Evolutionary conservation across 2,888 invertebrate genomes (phyloP).

Genomic region (Drosophila nigricruria): DNA sequence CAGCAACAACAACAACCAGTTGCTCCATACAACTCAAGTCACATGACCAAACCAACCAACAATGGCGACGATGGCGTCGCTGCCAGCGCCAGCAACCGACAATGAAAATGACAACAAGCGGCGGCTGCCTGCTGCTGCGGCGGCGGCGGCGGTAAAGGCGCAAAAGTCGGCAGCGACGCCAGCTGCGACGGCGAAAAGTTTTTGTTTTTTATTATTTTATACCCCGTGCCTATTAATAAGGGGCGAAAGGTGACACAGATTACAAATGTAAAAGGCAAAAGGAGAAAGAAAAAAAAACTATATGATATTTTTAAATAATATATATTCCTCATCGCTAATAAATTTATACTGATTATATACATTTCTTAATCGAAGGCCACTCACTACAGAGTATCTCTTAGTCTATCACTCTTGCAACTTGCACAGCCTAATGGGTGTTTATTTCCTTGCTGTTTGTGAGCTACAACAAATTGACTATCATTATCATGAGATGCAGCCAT

Average conservation of each 20-base stretch:
- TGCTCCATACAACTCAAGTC: conserved; percentile 78
- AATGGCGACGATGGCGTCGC: conserved; percentile 64
- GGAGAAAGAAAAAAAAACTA: too few species aligned
- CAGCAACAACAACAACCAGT: conserved; percentile 72
- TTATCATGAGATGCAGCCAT: conserved; percentile 53
- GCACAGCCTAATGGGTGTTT: background rate
- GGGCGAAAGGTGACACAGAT: background rate
- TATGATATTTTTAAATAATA: too few species aligned
- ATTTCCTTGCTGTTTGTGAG: conserved; percentile 12
- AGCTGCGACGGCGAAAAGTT: conserved; percentile 9
- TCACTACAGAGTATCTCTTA: background rate
- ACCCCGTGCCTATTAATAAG: conserved; percentile 7
- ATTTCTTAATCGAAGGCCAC: background rate
- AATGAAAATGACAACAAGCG: conserved; percentile 58
- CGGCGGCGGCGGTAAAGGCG: conserved; percentile 23
- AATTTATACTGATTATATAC: too few species aligned
- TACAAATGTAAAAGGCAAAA: background rate
- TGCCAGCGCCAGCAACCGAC: conserved; percentile 46
- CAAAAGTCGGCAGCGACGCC: conserved; percentile 30
- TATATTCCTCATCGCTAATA: too few species aligned
- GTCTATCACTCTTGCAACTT: background rate
- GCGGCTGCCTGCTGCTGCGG: conserved; percentile 6
- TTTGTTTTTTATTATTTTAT: conserved; percentile 41
- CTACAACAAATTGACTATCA: conserved; percentile 51
- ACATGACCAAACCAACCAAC: conserved; percentile 77